Conservation (phyloP, 2,797 vertebrate species). For the Acanthurus leucopareius region DNA sequence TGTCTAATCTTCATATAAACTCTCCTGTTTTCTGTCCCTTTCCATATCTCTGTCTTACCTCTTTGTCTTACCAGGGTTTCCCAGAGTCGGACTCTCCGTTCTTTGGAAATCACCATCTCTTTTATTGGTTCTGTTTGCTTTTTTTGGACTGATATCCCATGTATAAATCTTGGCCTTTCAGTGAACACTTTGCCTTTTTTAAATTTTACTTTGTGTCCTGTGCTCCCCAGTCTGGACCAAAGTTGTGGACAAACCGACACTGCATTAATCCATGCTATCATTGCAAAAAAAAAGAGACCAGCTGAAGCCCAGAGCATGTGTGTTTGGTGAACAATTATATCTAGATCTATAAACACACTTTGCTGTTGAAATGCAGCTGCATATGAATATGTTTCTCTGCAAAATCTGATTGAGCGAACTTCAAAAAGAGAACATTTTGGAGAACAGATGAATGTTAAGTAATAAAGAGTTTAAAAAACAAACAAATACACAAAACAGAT, state of each 20-base stretch:
- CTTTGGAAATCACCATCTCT: no score
- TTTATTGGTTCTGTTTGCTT: no score
- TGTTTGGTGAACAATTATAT: neutral
- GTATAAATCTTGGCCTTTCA: no score
- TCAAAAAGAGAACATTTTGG: neutral
- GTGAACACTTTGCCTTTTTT: no score
- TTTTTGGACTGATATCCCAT: no score
- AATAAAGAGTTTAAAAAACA: neutral
- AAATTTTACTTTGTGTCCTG: no score
- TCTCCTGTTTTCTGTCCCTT: no score
- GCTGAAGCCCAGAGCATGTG: neutral
- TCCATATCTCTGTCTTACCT: no score
- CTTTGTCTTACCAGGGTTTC: no score
- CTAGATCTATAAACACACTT: neutral
- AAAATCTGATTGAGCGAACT: neutral
- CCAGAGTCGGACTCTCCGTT: no score
- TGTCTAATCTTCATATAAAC: no score
- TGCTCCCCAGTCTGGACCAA: neutral
- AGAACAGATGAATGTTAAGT: slow-evolving; percentile 10
- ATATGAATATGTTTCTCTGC: neutral
- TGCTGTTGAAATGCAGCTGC: slow-evolving; percentile 3
- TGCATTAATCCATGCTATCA: neutral
- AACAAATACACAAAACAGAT: slow-evolving; percentile 4
- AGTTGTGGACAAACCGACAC: neutral
- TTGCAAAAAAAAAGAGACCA: no score